Base-by-base conservation (phyloP, 2,888 invertebrate species). In the Malachius bipustulatus region DNA sequence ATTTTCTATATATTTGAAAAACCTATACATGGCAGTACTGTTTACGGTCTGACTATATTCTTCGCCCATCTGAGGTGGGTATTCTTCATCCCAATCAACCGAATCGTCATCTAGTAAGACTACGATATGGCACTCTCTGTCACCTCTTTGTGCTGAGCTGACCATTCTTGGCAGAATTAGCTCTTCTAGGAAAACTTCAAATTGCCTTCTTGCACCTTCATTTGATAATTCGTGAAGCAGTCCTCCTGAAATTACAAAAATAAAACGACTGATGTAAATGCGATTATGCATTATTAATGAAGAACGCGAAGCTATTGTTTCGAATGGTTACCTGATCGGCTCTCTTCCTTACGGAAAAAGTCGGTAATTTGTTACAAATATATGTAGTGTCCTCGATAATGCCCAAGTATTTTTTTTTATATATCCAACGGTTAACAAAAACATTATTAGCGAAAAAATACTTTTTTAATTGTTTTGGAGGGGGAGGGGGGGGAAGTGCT, bases 1-100 rank as follows among this genome's bases (percentile, higher is more conserved):
- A 59, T 99, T 99, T 63, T 99, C 98, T 43, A 98, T 96, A 64
- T 99, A 99, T 60, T 97, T 97, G 70, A 98, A 98, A 69, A 97
- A 98, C 46, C 96, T 73, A 61, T 96, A 93, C 73, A 97, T 81
- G 27, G 88, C 84, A 3, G 94, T 96, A 54, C 89, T 91, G 56
- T 89, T 80, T 31, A 97, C 88, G 38, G 94, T 96, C 67, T 96
- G 96, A 30, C 91, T 88, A 63, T 97, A 93, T 66, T 98, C 96
- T 56, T 96, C 97, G 4, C 97, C 97, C 91, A 97, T 97, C 66
- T 96, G 96, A 0, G 98, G 98, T 0, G 98, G 98, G 63, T 91
- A 97, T 60, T 97, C 88, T 55, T 94, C 93, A 58, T 99, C 98
- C 98, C 98, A 98, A 56, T 98, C 98, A 16, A 80, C 80, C 1